Percentiles rank a stretch among this genome's conserved stretches.
These are phyloP conservation scores for Halyomorpha halys DNA, from an alignment of 1,140 invertebrate species.

Conservation along the genomic window DNA sequence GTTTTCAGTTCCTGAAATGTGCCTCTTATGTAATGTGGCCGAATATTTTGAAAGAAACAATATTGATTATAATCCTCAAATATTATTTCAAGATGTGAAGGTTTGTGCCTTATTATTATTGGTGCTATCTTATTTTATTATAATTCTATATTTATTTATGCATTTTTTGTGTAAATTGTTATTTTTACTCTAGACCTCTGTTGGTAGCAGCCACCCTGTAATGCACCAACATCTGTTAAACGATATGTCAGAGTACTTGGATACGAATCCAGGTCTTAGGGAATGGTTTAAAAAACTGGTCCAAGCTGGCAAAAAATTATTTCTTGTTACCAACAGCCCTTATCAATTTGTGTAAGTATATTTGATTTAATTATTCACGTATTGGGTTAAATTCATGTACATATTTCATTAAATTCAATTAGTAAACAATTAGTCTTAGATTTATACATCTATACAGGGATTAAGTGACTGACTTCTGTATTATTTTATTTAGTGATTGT, in stretches of 20 bases:
- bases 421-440: too few relatives aligned
- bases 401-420: too few relatives aligned
- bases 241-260: slow-evolving; percentile 69
- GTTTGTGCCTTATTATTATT: slow-evolving; percentile 39
- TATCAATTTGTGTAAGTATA: slow-evolving; percentile 88
- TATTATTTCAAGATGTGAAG: slow-evolving; percentile 89
- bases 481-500: too few relatives aligned
- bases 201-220: slow-evolving; percentile 77
- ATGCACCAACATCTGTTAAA: slow-evolving; percentile 80
- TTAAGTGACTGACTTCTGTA: too few relatives aligned
- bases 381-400: too few relatives aligned
- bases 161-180: too few relatives aligned
- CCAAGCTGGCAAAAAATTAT: slow-evolving; percentile 73
- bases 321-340: slow-evolving; percentile 93
- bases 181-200: slow-evolving; percentile 59
- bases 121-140: neutral
- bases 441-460: too few relatives aligned
- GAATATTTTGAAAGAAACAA: slow-evolving; percentile 84
- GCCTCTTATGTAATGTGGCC: slow-evolving; percentile 81
- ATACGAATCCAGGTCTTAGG: slow-evolving; percentile 61
- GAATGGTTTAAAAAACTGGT: slow-evolving; percentile 66
- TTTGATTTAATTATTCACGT: neutral
- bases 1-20: slow-evolving; percentile 96
- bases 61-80: slow-evolving; percentile 90
- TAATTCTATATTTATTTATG: slow-evolving; percentile 17